Base-by-base conservation (phyloP, 2,113 vertebrate genomes). In the Sinosuthora webbiana region DNA sequence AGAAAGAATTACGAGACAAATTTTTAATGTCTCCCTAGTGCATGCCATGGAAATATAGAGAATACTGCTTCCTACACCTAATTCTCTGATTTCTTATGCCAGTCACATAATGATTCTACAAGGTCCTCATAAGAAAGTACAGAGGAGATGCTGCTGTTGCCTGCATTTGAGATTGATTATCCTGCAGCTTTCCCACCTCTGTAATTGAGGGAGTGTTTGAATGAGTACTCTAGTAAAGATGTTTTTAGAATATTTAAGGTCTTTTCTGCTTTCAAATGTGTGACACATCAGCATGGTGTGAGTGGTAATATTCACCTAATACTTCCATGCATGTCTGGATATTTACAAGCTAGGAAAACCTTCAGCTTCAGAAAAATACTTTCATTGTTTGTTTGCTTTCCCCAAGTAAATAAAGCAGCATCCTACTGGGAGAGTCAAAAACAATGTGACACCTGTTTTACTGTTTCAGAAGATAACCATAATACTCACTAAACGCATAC, bases 401-500 rank as follows among this genome's bases (percentile, higher is more conserved):
- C 28, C 15, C 42, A 79, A 2, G 8, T 42, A 47, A 69, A 62
- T 41, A n/a, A 87, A 79, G 30, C 7, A 63, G 28, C 18, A 44
- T 41, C 31, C 39, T 41, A 35, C 8, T n/a, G 2, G 12, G 22
- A 25, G 33, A 13, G 15, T 69, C 6, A 77, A 62, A 89, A 62
- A 60, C 6, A 80, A 67, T 3, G 7, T 28, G 28, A 64, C 31
- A 75, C 7, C 21, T n/a, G 2, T 45, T 75, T 50, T 23, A 28
- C 4, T 49, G 10, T 49, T 88, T 94, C 37, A 76, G 59, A 60
- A 56, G 15, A 42, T 6, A 76, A 42, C 9, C 10, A 4, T 10
- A 52, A 49, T 31, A 60, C 7, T 35, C 39, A 60, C 15, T 15
- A 55, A 85, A 9, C 0, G 0, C 13, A 4, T 42, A 44, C 3